These are phyloP conservation scores for Brachionichthys hirsutus DNA, from an alignment of 2,113 vertebrate genomes.

Conservation along the genomic window DNA sequence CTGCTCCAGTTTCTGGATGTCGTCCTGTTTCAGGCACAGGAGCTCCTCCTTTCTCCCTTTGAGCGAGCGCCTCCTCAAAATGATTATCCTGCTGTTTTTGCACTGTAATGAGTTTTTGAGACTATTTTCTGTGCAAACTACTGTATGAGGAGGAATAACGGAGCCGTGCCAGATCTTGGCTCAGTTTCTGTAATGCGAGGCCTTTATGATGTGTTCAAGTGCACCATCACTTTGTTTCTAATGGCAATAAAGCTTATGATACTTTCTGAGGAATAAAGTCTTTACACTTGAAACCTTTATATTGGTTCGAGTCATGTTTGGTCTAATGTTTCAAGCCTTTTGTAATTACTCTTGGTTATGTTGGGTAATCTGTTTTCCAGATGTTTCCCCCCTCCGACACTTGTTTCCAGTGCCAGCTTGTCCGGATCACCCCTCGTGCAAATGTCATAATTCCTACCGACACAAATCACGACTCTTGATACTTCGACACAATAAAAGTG, in stretches of 20 bases:
- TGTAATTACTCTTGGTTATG: background rate
- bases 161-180: slow-evolving; percentile 22
- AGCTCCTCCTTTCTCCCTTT: no score
- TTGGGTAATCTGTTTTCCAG: no score
- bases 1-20: no score
- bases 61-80: no score
- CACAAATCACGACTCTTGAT: no score
- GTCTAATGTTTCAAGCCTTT: background rate
- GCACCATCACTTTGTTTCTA: slow-evolving; percentile 51
- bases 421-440: no score
- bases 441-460: no score
- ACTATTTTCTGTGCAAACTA: slow-evolving; percentile 4
- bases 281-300: slow-evolving; percentile 44
- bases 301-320: background rate
- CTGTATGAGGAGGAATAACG: background rate
- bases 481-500: no score
- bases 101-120: background rate
- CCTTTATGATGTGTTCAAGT: slow-evolving; percentile 37
- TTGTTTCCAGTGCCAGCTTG: no score
- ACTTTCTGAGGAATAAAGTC: slow-evolving; percentile 55
- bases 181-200: slow-evolving; percentile 28
- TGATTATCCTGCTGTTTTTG: slow-evolving; percentile 32
- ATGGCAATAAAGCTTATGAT: slow-evolving; percentile 42
- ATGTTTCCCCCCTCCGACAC: no score
- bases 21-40: no score